Percentiles rank a stretch among this genome's conserved stretches.
phyloP scores from a whole-genome alignment of 2,797 vertebrate genomes.

The Agapornis canus region DNA sequence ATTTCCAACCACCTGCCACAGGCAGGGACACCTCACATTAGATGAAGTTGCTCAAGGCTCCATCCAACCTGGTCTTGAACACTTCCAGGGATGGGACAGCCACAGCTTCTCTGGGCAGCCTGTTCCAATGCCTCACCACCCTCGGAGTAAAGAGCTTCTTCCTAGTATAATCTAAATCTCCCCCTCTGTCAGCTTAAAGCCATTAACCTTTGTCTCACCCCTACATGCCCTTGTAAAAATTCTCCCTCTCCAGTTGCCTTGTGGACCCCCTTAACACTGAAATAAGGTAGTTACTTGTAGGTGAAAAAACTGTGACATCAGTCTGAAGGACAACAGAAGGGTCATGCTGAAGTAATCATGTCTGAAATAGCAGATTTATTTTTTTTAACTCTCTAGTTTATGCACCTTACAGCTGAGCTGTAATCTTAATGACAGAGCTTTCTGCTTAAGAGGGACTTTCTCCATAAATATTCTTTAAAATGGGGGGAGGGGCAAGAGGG shows the following conservation, averaged over 20 bases:
- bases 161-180: background rate
- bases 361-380: background rate
- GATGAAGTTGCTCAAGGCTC: background rate
- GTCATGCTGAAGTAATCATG: background rate
- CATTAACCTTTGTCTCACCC: background rate
- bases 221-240: background rate
- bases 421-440: background rate
- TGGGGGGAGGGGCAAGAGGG: background rate
- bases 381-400: background rate
- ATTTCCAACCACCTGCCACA: background rate
- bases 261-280: background rate
- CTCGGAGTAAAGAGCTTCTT: background rate
- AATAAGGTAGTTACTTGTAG: background rate
- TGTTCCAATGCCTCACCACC: background rate
- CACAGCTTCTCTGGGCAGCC: background rate
- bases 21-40: background rate
- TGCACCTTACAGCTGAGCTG: background rate
- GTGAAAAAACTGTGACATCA: background rate
- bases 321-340: background rate
- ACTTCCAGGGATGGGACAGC: background rate
- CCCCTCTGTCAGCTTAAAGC: background rate
- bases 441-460: background rate
- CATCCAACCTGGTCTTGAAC: background rate
- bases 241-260: background rate
- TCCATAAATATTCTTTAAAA: background rate